Conservation (phyloP, 2,797 vertebrate genomes). For the Poeciliopsis gracilis region DNA sequence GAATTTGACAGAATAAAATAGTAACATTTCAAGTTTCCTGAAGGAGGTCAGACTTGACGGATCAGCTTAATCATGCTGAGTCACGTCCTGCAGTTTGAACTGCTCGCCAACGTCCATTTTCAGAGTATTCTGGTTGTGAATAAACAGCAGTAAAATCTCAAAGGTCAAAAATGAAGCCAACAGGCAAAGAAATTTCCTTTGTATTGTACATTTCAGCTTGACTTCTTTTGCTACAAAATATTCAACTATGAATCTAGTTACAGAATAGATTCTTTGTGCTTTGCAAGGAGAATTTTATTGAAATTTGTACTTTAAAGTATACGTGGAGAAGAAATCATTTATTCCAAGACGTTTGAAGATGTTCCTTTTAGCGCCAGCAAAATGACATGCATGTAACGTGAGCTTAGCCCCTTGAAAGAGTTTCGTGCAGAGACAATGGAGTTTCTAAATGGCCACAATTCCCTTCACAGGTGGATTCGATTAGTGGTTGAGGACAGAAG, state of each 20-base stretch:
- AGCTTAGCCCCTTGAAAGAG: slow-evolving; percentile 36
- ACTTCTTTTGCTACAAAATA: neutral
- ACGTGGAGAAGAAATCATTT: neutral
- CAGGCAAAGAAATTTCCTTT: neutral
- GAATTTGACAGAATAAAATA: slow-evolving; percentile 25
- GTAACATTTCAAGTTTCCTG: slow-evolving; percentile 35
- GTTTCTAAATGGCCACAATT: slow-evolving; percentile 75
- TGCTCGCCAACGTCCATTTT: slow-evolving; percentile 26
- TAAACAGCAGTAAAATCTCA: neutral
- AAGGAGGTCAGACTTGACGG: slow-evolving; percentile 39
- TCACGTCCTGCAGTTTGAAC: slow-evolving; percentile 13
- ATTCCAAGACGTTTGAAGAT: neutral
- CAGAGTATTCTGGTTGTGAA: slow-evolving; percentile 12
- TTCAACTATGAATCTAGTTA: neutral
- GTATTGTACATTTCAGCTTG: neutral
- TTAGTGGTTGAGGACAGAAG: slow-evolving; percentile 41
- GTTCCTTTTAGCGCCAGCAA: slow-evolving; percentile 3
- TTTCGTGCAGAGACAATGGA: slow-evolving; percentile 40
- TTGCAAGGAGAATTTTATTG: neutral
- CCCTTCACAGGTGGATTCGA: slow-evolving; percentile 68
- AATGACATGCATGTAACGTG: slow-evolving; percentile 8
- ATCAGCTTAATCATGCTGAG: slow-evolving; percentile 39
- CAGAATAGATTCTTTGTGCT: neutral
- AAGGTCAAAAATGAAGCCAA: slow-evolving; percentile 24
- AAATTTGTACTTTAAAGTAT: neutral